phyloP scores from a whole-genome alignment of 2,113 vertebrate species.

The Fukomys damarensis region DNA sequence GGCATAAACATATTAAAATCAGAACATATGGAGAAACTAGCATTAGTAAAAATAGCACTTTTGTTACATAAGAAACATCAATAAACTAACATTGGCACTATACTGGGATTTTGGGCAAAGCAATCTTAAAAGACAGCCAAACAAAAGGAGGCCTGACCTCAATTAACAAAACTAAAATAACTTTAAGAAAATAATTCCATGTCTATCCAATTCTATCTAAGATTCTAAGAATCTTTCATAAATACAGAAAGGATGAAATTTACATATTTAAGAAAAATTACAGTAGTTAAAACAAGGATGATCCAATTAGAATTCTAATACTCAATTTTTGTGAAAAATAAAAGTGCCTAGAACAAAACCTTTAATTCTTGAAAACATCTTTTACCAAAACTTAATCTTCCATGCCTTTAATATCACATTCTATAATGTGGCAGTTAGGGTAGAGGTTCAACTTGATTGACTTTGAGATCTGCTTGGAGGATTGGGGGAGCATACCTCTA shows the following conservation, averaged over 20 bases:
- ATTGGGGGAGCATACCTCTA: not conserved
- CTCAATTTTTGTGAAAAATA: not conserved
- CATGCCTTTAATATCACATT: not conserved
- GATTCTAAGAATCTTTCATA: not conserved
- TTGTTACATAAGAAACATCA: not conserved
- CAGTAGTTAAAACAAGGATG: not conserved
- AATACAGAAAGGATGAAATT: not conserved
- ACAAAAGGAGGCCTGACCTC: not conserved
- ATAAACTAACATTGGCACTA: not conserved
- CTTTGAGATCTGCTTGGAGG: not conserved
- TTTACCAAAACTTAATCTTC: not conserved
- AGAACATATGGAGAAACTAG: not conserved
- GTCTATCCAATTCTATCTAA: not conserved
- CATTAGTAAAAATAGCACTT: slow-evolving; percentile 17
- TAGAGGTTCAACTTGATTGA: not conserved
- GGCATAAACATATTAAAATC: not conserved
- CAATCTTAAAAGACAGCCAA: not conserved
- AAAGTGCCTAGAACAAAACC: not conserved
- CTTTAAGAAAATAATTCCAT: not conserved
- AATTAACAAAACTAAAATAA: not conserved
- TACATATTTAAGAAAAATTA: not conserved
- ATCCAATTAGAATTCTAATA: not conserved
- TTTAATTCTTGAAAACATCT: slow-evolving; percentile 23
- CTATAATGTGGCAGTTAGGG: not conserved
- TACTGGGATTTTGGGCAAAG: not conserved